These are phyloP conservation scores for Cephalotes varians DNA, from an alignment of 2,888 invertebrate genomes.

Conservation along the genomic window DNA sequence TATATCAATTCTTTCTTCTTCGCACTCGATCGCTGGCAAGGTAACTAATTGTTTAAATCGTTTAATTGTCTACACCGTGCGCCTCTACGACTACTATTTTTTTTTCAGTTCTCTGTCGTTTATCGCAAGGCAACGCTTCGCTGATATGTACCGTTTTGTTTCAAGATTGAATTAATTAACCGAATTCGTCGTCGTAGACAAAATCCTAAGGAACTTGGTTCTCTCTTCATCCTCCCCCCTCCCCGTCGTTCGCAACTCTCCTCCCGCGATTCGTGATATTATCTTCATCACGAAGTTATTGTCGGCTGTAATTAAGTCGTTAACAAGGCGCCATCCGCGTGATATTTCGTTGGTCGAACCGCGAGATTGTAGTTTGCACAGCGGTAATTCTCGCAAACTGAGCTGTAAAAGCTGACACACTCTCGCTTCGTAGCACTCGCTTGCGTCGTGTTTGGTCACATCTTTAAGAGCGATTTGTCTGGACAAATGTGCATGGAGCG, in stretches of 20 bases:
- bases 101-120: conserved; percentile 42
- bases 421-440: conserved; percentile 7
- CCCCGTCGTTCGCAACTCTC: conserved; percentile 17
- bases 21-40: conserved; percentile 38
- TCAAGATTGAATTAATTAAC: conserved; percentile 35
- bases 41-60: conserved; percentile 46
- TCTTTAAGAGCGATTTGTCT: conserved; percentile 19
- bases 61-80: conserved; percentile 43
- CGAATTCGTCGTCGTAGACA: conserved; percentile 49
- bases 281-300: conserved; percentile 37
- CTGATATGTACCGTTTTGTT: conserved; percentile 78
- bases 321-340: conserved; percentile 30
- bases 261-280: conserved; percentile 30
- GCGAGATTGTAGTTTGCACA: conserved; percentile 29
- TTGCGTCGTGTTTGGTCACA: conserved; percentile 20
- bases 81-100: conserved; percentile 19
- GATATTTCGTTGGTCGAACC: conserved; percentile 26
- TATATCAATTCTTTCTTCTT: conserved; percentile 56
- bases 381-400: conserved; percentile 14
- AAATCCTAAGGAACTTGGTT: conserved; percentile 47
- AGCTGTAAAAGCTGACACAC: neutral
- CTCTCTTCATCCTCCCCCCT: neutral
- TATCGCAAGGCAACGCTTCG: conserved; percentile 74
- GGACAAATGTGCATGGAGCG: conserved; percentile 12
- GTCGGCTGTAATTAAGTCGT: conserved; percentile 42